These are phyloP conservation scores for Paradisaea rubra DNA, from an alignment of 2,113 vertebrate genomes.

Conservation along the genomic window DNA sequence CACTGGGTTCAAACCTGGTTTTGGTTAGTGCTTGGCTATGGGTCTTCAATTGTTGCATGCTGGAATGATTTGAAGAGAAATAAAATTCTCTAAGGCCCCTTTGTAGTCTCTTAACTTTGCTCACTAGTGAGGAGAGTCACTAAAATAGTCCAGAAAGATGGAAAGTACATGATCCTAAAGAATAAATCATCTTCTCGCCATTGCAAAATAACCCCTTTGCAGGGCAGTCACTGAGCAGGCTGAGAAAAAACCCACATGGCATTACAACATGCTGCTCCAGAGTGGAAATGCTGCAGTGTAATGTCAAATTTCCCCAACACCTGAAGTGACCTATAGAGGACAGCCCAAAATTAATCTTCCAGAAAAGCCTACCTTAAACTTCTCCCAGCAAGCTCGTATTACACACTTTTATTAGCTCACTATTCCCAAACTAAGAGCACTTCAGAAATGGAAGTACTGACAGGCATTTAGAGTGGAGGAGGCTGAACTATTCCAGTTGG, in stretches of 20 bases:
- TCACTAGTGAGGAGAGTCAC: background rate
- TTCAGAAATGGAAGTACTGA: background rate
- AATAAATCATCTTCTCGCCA: background rate
- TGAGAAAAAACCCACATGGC: accelerated
- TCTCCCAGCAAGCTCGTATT: background rate
- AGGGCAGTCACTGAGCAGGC: background rate
- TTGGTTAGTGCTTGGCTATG: background rate
- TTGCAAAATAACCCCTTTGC: background rate
- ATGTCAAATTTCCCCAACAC: background rate
- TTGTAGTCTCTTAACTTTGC: background rate
- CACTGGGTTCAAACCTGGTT: background rate
- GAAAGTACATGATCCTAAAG: background rate
- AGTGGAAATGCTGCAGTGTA: background rate
- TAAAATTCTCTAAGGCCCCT: background rate
- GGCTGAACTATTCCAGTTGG: background rate
- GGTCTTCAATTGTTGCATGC: background rate
- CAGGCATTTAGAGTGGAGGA: background rate
- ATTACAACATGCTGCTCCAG: background rate
- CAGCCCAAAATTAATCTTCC: background rate
- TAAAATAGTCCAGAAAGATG: background rate
- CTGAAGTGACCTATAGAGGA: background rate
- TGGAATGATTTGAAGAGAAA: background rate
- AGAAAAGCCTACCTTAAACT: background rate
- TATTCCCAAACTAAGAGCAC: background rate
- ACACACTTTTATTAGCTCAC: background rate